Base-by-base conservation (phyloP, 1,140 invertebrate genomes). In the Holcopasites calliopsidis region DNA sequence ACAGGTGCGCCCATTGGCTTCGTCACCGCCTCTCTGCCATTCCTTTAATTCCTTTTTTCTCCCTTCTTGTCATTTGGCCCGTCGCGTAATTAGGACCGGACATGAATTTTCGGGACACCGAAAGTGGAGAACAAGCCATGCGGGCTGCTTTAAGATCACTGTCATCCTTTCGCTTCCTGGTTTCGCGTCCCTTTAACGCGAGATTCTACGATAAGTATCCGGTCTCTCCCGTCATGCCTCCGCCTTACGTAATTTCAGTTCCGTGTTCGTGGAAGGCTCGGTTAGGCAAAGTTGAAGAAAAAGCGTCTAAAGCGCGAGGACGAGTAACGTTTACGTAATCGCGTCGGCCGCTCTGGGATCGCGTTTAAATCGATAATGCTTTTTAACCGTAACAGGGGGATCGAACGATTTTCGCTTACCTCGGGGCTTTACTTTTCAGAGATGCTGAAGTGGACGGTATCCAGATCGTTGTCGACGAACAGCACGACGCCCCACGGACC, bases 381-480 rank as follows among this genome's bases (percentile, higher is more conserved):
- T 54, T 8, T 57, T 10, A 40, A 7, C 33, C 18, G 18, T 16
- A 35, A 4, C 5, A 50, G 5, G 11, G 26, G 1, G 4, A 49
- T 6, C 28, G 21, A n/a, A n/a, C n/a, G n/a, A n/a, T n/a, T 44
- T 50, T 23, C 75, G 42, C 31, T 72, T 66, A 65, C 40, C 28
- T 52, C 55, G 40, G 35, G 42, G 21, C 13, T 44, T 38, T 26
- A n/a, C 52, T 57, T 75, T 60, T 2, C 52, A 90, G 86, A 88
- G 65, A 91, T 91, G 90, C 87, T 91, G 77, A 91, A 91, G 89
- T 92, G 91, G 91, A 91, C 90, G 65, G 90, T 91, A 61, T 91
- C 90, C 54, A 90, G 90, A 82, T 90, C 90, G n/a, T 84, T 91
- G 81, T 91, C 90, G 68, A 86, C 88, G 50, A 87, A 85, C 49